These are phyloP conservation scores for Melipona beecheii DNA, from an alignment of 2,888 invertebrate species.

Conservation along the genomic window DNA sequence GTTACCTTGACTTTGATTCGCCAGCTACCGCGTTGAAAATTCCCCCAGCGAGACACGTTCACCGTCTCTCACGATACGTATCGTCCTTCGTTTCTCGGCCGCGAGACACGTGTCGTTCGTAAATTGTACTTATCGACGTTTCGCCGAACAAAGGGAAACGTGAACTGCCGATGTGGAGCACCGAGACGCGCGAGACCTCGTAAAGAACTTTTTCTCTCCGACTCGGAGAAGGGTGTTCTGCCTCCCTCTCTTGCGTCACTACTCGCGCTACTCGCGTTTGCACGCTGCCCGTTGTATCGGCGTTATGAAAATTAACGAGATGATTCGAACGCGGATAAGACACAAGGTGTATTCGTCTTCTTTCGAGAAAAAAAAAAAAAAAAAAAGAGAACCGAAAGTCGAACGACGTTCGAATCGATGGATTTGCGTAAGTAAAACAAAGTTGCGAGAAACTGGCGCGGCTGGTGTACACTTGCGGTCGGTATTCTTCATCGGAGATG, in stretches of 20 bases:
- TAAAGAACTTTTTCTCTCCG: neutral
- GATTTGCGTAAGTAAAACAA: neutral
- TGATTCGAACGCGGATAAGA: neutral
- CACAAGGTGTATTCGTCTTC: neutral
- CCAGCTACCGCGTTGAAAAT: conserved; percentile 54
- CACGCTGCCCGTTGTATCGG: neutral
- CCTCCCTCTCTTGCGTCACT: neutral
- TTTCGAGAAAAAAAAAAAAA: too few species aligned
- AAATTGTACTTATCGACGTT: conserved; percentile 31
- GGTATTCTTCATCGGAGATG: neutral
- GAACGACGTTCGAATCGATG: conserved; percentile 3
- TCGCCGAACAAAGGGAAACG: neutral
- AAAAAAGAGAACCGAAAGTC: neutral
- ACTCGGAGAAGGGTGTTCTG: neutral
- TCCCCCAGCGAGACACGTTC: conserved; percentile 38
- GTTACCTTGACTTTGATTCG: conserved; percentile 67
- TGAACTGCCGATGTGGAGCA: neutral
- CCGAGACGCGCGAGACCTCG: neutral
- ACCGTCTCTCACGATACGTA: conserved; percentile 50
- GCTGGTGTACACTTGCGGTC: conserved; percentile 1
- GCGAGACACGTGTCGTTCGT: conserved; percentile 51
- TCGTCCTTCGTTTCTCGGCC: conserved; percentile 26
- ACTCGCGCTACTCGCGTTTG: neutral
- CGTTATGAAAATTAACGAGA: neutral
- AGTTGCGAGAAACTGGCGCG: neutral